Base-by-base conservation (phyloP, 2,888 invertebrate genomes). In the Glaucopsyche alexis region DNA sequence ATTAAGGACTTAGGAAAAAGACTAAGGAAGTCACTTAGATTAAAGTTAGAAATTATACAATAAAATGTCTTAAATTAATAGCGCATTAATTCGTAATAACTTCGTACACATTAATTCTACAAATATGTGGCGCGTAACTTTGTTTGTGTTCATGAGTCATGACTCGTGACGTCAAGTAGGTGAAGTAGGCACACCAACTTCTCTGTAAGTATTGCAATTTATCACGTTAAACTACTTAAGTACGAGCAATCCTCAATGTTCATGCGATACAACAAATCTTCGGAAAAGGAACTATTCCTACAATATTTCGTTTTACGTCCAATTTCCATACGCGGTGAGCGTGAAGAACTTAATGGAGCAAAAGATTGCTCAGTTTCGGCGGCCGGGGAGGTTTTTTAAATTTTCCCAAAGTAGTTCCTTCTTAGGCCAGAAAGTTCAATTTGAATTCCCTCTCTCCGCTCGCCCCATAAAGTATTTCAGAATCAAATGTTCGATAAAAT, bases 301-400 rank as follows among this genome's bases (percentile, higher is more conserved):
- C 83, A 86, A 90, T 91, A 91, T 90, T 91, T 89, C 88, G 88
- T 87, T 89, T 87, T 86, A 87, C 90, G 89, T 91, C 86, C 91
- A 92, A 93, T 93, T 90, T 92, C 90, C 92, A 93, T 93, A 93
- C 85, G 86, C 91, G 90, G 86, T 82, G 85, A 89, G 89, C 91
- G 91, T 91, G 91, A 91, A 92, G 83, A 83, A 86, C 85, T 90
- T 91, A 93, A 92, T 92, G 92, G 90, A 84, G 87, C 91, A 89
- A 87, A 88, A 91, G 90, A 92, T 93, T 93, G 90, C 87, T 82
- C 82, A 84, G 82, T 86, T 81, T 84, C 85, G 86, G 86, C 89
- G 87, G 84, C 83, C 85, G 83, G 84, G 85, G 86, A 84, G 84
- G 84, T 86, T 79, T 88, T 88, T 87, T 87, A 86, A 82, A 86